Evolutionary conservation across 2,797 vertebrate genomes (phyloP).

Genomic region (Microctenopoma stevenorrisi): DNA sequence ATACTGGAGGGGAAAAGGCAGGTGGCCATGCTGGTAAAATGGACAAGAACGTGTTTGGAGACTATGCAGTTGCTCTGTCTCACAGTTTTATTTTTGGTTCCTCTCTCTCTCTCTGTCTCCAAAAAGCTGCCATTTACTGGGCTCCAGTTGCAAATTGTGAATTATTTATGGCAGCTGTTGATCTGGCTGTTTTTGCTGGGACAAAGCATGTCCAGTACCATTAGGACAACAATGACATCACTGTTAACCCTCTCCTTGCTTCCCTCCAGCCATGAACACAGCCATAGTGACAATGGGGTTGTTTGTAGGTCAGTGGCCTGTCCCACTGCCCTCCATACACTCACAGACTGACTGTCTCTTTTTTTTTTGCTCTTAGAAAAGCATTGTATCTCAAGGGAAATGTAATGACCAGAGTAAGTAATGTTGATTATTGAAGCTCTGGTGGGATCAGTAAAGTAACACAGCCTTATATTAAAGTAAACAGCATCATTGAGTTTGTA

Average conservation of each 20-base stretch:
- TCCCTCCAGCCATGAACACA: constrained; percentile 16
- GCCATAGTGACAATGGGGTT: constrained; percentile 44
- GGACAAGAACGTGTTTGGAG: constrained; percentile 4
- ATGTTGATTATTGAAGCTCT: not conserved
- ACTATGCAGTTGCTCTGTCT: constrained; percentile 19
- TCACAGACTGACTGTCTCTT: constrained; percentile 37
- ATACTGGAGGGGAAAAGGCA: constrained; percentile 24
- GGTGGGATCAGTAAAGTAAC: not conserved
- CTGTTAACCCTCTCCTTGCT: constrained; percentile 61
- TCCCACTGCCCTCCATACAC: constrained; percentile 60
- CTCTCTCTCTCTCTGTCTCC: not conserved
- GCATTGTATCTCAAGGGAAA: constrained; percentile 31
- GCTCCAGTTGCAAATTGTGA: constrained; percentile 49
- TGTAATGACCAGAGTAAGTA: not conserved
- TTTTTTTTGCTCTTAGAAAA: constrained; percentile 22
- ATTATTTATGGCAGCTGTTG: constrained; percentile 61
- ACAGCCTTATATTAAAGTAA: not conserved
- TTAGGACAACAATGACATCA: constrained; percentile 65
- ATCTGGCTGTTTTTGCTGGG: constrained; percentile 32
- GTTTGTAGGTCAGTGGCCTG: constrained; percentile 68
- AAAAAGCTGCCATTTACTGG: constrained; percentile 35
- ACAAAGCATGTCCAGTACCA: constrained; percentile 67
- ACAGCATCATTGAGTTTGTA: not conserved
- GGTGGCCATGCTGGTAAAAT: constrained; percentile 5
- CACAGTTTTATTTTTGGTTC: constrained; percentile 49